These are phyloP conservation scores for Anguilla anguilla DNA, from an alignment of 2,797 vertebrate species.

Conservation along the genomic window DNA sequence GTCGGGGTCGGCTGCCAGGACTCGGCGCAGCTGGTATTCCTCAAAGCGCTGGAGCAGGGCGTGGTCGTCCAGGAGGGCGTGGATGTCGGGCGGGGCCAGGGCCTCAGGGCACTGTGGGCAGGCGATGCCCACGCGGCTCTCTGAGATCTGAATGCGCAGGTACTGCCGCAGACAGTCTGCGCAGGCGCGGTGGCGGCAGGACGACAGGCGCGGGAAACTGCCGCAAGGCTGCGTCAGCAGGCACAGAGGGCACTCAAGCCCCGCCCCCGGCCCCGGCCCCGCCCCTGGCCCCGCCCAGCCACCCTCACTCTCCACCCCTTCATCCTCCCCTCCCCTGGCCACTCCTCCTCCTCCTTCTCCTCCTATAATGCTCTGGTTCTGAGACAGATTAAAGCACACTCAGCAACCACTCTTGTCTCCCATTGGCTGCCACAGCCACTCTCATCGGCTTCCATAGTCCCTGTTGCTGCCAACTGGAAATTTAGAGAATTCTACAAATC, in stretches of 20 bases:
- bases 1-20: slow-evolving; percentile 78
- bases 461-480: neutral
- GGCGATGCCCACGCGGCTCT: slow-evolving; percentile 79
- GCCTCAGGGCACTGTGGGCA: slow-evolving; percentile 81
- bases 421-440: neutral
- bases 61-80: slow-evolving; percentile 75
- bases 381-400: slow-evolving; percentile 23
- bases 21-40: slow-evolving; percentile 81
- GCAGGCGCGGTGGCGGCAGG: slow-evolving; percentile 80
- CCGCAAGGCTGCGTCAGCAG: slow-evolving; percentile 80
- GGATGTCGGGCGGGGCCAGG: slow-evolving; percentile 71
- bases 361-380: slow-evolving; percentile 60
- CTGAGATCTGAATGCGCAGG: slow-evolving; percentile 77
- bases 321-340: slow-evolving; percentile 46
- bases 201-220: slow-evolving; percentile 77
- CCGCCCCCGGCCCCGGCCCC: slow-evolving; percentile 73
- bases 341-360: slow-evolving; percentile 51
- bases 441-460: neutral
- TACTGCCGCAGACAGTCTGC: slow-evolving; percentile 79
- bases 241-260: slow-evolving; percentile 83
- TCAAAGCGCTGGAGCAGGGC: slow-evolving; percentile 80
- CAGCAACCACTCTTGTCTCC: neutral
- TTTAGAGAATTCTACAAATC: neutral
- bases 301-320: slow-evolving; percentile 31
- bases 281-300: slow-evolving; percentile 69